Conservation (phyloP, 2,888 invertebrate genomes). For the Lithosia quadra region DNA sequence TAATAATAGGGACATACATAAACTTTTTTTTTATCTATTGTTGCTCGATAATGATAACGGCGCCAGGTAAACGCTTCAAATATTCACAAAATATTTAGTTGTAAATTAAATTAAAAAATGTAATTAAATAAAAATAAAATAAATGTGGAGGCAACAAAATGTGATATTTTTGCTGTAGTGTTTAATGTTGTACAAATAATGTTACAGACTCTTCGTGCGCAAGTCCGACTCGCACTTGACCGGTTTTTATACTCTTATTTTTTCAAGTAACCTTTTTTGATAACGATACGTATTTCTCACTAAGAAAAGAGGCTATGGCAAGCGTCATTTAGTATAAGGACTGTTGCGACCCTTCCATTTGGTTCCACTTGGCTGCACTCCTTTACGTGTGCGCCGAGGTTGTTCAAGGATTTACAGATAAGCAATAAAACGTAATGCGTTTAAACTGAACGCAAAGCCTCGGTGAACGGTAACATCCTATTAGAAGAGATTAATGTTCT, state of each 20-base stretch:
- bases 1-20: too few species aligned
- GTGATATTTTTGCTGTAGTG: too few species aligned
- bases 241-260: conserved; percentile 33
- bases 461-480: conserved; percentile 56
- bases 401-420: conserved; percentile 63
- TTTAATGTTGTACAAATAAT: too few species aligned
- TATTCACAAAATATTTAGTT: too few species aligned
- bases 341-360: conserved; percentile 69
- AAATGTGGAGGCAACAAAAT: too few species aligned
- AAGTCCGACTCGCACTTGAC: too few species aligned
- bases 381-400: conserved; percentile 60
- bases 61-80: too few species aligned
- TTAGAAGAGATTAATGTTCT: conserved; percentile 68
- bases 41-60: too few species aligned
- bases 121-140: too few species aligned
- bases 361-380: conserved; percentile 64
- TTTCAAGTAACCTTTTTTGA: conserved; percentile 45
- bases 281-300: conserved; percentile 46
- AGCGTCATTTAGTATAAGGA: conserved; percentile 66
- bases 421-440: conserved; percentile 68
- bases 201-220: too few species aligned
- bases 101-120: too few species aligned
- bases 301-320: conserved; percentile 53
- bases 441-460: conserved; percentile 57
- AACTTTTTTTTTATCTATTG: too few species aligned